Base-by-base conservation (phyloP, 2,113 vertebrate genomes). In the Rhinoderma darwinii region DNA sequence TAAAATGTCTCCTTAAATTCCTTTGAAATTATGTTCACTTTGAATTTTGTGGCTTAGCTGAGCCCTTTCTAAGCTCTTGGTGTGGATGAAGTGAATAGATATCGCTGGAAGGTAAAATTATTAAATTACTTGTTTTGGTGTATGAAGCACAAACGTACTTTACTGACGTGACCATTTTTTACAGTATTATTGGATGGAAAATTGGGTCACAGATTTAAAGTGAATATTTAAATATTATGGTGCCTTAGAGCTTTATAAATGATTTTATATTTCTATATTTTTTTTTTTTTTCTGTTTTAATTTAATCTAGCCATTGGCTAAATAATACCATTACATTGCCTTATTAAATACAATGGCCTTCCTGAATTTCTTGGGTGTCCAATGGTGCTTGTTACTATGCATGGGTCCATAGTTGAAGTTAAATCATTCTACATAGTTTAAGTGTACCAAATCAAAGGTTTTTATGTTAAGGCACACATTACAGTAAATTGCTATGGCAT, bases 161-260 rank as follows among this genome's bases (percentile, higher is more conserved):
- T 37, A 39, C 11, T 22, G 30, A 80, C 59, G 12, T 37, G 35
- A 63, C 54, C 11, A 27, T 61, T 25, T 79, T n/a, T 70, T 61
- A 17, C 83, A 75, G 83, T 84, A 84, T 84, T 84, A 76, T 43
- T 84, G 63, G n/a, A 18, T 18, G 17, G 51, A 3, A 17, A 43
- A 14, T 18, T 2, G 39, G 39, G 37, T 82, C 50, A 79, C 4
- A 27, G 54, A 80, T 41, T n/a, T 54, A 74, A 27, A 75, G 51
- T 30, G 22, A 56, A 30, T 56, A 25, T 27, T 59, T 4, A 25
- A 39, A 61, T 30, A 8, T 63, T 27, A 20, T 77, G 83, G 83
- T 63, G 51, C 83, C 83, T 84, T 84, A 44, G 44, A 63, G 4
- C 10, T 18, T 54, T 10, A 35, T 5, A 39, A 1, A 9, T 74